Evolutionary conservation across 53 echinoderm and acorn worm species (phyloP).

Genomic region (Holothuria scabra): DNA sequence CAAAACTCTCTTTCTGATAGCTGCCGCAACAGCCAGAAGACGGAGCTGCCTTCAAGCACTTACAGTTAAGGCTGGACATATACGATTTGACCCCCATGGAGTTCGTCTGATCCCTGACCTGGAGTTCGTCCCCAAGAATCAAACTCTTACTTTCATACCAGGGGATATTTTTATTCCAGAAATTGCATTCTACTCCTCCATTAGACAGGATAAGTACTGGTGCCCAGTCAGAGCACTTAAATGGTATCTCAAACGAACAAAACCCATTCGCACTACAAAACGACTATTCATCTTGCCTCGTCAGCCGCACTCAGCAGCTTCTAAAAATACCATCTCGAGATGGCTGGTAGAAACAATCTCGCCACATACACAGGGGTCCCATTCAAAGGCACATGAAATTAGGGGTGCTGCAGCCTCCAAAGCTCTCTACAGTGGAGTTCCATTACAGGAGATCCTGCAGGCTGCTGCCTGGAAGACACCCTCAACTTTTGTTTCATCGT

Average conservation of each 20-base stretch:
- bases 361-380: too few relatives aligned
- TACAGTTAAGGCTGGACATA: slow-evolving; percentile 48
- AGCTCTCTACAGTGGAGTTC: too few relatives aligned
- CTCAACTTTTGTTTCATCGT: too few relatives aligned
- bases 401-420: too few relatives aligned
- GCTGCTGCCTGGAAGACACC: too few relatives aligned
- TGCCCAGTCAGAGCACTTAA: slow-evolving; percentile 14
- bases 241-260: neutral
- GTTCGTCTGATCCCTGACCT: slow-evolving; percentile 19
- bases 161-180: slow-evolving; percentile 45
- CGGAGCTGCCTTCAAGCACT: slow-evolving; percentile 51
- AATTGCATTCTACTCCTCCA: neutral
- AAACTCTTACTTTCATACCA: slow-evolving; percentile 30
- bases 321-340: too few relatives aligned
- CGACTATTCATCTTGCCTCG: too few relatives aligned
- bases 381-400: too few relatives aligned
- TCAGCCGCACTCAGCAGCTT: too few relatives aligned
- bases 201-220: neutral
- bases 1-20: slow-evolving; percentile 35
- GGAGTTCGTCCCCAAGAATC: slow-evolving; percentile 39
- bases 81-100: slow-evolving; percentile 40
- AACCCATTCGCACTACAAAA: too few relatives aligned
- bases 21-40: slow-evolving; percentile 35
- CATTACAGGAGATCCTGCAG: too few relatives aligned
- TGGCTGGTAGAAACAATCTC: too few relatives aligned